These are phyloP conservation scores for Schizotus pectinicornis DNA, from an alignment of 2,888 invertebrate genomes.

Conservation along the genomic window DNA sequence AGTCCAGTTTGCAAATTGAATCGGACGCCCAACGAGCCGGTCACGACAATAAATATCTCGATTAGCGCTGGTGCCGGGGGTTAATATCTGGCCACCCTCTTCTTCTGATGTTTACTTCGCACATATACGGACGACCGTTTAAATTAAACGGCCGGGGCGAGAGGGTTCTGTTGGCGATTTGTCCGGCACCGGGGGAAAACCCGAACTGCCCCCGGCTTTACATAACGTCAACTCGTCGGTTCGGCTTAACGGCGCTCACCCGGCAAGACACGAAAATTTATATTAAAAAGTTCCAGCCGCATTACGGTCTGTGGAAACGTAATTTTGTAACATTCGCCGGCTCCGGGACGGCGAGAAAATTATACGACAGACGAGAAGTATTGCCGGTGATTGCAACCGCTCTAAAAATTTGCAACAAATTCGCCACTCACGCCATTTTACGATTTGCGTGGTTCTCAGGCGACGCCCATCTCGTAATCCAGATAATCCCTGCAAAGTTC, in stretches of 20 bases:
- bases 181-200: constrained; percentile 35
- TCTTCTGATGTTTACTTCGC: constrained; percentile 20
- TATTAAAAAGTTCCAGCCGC: constrained; percentile 16
- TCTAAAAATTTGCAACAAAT: constrained; percentile 6
- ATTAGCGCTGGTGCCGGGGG: constrained; percentile 13
- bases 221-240: constrained; percentile 7
- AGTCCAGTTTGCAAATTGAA: constrained; percentile 19
- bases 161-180: constrained; percentile 37
- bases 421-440: too few species aligned
- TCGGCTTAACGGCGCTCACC: constrained; percentile 9
- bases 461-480: too few species aligned
- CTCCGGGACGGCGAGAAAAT: constrained; percentile 7
- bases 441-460: too few species aligned
- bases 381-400: too few species aligned
- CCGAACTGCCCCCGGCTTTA: constrained; percentile 15
- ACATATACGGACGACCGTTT: constrained; percentile 14
- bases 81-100: constrained; percentile 14
- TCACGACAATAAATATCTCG: constrained; percentile 24
- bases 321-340: constrained; percentile 14
- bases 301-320: constrained; percentile 10
- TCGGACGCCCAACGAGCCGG: constrained; percentile 14
- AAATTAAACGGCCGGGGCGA: constrained; percentile 20
- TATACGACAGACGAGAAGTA: background rate
- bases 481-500: too few species aligned
- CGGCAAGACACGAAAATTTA: constrained; percentile 14